Conservation (phyloP, 1,140 invertebrate species). For the Ectropis grisescens region DNA sequence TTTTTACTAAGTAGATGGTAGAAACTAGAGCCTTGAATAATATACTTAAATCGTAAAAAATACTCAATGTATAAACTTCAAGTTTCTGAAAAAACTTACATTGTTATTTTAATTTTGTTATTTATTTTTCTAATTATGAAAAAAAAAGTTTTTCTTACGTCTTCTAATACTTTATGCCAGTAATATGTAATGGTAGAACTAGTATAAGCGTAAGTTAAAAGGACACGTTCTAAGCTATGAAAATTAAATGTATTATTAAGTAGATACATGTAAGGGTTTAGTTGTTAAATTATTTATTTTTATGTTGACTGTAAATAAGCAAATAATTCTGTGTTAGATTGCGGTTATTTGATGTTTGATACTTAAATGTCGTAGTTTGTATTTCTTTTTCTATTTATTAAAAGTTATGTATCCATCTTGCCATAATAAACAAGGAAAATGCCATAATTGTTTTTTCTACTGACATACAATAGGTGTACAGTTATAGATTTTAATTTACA, state of each 20-base stretch:
- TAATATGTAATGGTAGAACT: conserved; percentile 51
- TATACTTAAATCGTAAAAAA: conserved; percentile 33
- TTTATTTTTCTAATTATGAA: conserved; percentile 63
- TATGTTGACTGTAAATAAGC: conserved; percentile 67
- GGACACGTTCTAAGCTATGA: conserved; percentile 35
- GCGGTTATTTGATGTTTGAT: conserved; percentile 57
- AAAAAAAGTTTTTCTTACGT: conserved; percentile 17
- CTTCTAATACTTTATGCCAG: conserved; percentile 46
- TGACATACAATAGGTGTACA: no score
- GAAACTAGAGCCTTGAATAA: conserved; percentile 40
- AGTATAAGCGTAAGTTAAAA: conserved; percentile 23
- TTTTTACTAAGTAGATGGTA: conserved; percentile 58
- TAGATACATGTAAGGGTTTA: conserved; percentile 60
- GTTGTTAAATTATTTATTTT: conserved; percentile 67
- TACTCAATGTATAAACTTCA: conserved; percentile 32
- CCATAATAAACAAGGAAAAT: background rate
- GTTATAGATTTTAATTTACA: no score
- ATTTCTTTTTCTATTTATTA: conserved; percentile 41
- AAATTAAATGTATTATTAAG: conserved; percentile 51
- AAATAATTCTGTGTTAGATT: conserved; percentile 56
- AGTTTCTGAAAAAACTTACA: conserved; percentile 10
- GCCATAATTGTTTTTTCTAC: conserved; percentile 12
- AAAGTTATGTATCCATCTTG: conserved; percentile 2
- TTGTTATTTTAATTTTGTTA: conserved; percentile 64
- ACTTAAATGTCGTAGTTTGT: conserved; percentile 41